These are phyloP conservation scores for Tetragonisca angustula DNA, from an alignment of 2,888 invertebrate species.

Conservation along the genomic window DNA sequence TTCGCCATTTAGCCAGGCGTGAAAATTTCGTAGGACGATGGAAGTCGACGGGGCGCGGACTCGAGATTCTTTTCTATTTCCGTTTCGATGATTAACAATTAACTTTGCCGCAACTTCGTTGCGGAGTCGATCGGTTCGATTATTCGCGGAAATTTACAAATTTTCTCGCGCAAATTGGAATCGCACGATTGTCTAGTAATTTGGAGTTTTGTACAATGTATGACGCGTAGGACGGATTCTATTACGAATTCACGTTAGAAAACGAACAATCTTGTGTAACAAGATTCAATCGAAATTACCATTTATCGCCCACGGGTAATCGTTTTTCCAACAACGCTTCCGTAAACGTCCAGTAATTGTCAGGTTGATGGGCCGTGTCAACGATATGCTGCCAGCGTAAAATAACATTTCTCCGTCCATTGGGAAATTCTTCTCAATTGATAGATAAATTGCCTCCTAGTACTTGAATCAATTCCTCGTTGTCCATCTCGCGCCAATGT, in stretches of 20 bases:
- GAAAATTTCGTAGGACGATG: neutral
- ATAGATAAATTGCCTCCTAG: neutral
- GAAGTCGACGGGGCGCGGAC: no score
- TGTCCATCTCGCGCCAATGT: neutral
- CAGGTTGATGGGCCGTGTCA: no score
- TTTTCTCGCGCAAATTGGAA: neutral
- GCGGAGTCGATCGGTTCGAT: neutral
- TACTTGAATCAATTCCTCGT: neutral
- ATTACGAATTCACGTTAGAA: no score
- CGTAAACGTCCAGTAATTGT: no score
- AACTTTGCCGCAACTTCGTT: neutral
- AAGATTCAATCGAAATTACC: no score
- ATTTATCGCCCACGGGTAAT: no score
- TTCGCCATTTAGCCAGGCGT: constrained; percentile 1
- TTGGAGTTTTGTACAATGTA: no score
- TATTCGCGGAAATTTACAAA: neutral
- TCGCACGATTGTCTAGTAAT: no score
- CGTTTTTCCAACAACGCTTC: no score
- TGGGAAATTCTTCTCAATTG: neutral
- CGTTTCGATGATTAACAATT: neutral
- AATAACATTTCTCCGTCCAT: neutral
- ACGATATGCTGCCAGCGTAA: no score
- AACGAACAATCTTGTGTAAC: no score
- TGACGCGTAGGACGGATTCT: no score
- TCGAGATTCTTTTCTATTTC: neutral